Conservation (phyloP, 2,888 invertebrate genomes). For the Lissonota sp. region DNA sequence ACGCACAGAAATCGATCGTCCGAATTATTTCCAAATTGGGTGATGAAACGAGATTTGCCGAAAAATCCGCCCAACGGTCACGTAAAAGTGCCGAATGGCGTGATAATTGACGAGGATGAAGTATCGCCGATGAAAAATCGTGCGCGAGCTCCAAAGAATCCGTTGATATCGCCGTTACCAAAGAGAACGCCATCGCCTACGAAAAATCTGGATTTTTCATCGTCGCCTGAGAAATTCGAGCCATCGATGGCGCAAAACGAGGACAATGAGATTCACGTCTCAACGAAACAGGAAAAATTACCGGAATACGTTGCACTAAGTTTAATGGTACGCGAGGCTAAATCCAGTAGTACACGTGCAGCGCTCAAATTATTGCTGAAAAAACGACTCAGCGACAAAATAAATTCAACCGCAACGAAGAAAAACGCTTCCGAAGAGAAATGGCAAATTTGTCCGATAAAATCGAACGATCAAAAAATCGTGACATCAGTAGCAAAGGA, state of each 20-base stretch:
- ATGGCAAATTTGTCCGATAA: background rate
- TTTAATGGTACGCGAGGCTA: slow-evolving; percentile 32
- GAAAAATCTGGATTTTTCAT: background rate
- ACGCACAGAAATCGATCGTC: background rate
- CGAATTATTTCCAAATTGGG: slow-evolving; percentile 12
- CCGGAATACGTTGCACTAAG: slow-evolving; percentile 35
- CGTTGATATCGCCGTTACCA: slow-evolving; percentile 10
- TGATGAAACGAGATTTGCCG: background rate
- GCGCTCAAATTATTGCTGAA: slow-evolving; percentile 39
- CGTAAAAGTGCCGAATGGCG: slow-evolving; percentile 8
- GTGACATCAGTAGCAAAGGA: background rate
- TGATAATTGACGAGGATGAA: background rate
- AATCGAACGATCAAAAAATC: background rate
- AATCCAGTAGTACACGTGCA: slow-evolving; percentile 27
- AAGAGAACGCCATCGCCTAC: background rate
- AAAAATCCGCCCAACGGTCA: background rate
- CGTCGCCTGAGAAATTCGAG: slow-evolving; percentile 11
- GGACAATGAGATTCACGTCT: background rate
- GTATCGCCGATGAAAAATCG: background rate
- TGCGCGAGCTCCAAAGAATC: background rate
- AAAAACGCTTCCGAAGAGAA: background rate
- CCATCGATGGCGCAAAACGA: background rate
- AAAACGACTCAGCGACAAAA: slow-evolving; percentile 16
- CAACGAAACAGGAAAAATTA: background rate
- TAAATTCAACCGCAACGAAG: background rate